A percentile compares a stretch with the other conserved stretches of the same genome.
Evolutionary conservation across 2,797 vertebrate species (phyloP).

Genomic region (Cephalopachus bancanus): DNA sequence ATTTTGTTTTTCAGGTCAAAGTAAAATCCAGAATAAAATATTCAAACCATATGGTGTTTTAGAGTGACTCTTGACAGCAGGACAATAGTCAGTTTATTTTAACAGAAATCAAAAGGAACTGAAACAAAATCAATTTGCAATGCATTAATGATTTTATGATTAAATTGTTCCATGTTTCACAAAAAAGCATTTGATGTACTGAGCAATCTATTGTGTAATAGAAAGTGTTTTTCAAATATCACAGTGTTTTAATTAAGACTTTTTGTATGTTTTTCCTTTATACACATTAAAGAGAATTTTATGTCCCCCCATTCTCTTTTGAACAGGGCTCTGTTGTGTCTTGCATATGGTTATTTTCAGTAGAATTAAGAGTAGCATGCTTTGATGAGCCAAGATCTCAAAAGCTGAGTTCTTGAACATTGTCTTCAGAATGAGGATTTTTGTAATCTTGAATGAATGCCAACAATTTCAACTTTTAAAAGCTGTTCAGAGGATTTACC

Average conservation of each 20-base stretch:
- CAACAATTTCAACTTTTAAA: neutral
- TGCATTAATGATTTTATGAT: slow-evolving; percentile 73
- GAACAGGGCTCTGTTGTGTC: neutral
- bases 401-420: neutral
- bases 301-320: slow-evolving; percentile 21
- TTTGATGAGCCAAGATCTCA: slow-evolving; percentile 60
- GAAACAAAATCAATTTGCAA: slow-evolving; percentile 78
- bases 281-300: slow-evolving; percentile 58
- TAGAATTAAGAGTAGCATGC: slow-evolving; percentile 21
- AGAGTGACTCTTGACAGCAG: slow-evolving; percentile 57
- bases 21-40: slow-evolving; percentile 64
- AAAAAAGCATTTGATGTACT: slow-evolving; percentile 74
- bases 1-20: slow-evolving; percentile 70
- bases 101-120: slow-evolving; percentile 77
- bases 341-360: slow-evolving; percentile 63
- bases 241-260: slow-evolving; percentile 74
- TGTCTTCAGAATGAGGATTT: slow-evolving; percentile 46
- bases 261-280: slow-evolving; percentile 69
- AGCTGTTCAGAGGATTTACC: neutral
- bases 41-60: slow-evolving; percentile 68
- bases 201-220: slow-evolving; percentile 76
- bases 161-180: slow-evolving; percentile 77
- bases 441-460: neutral
- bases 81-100: slow-evolving; percentile 75
- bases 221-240: slow-evolving; percentile 78